Conservation (phyloP, 2,888 invertebrate species). For the Pilophorus perplexus region DNA sequence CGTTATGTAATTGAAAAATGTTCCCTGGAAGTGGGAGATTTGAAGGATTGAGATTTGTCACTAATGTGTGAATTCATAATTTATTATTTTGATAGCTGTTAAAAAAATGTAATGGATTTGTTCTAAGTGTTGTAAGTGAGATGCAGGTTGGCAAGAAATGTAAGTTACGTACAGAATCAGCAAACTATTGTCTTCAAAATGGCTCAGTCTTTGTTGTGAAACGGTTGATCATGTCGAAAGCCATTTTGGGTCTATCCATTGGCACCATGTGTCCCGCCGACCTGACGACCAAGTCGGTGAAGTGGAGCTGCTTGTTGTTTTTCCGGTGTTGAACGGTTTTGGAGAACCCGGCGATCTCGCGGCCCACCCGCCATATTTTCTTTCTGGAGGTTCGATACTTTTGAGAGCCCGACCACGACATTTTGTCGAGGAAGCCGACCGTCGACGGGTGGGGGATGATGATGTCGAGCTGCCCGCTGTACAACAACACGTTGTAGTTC, state of each 20-base stretch:
- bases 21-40: too few species aligned
- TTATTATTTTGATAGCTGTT: too few species aligned
- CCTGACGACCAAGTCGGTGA: slow-evolving; percentile 71
- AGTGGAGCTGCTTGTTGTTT: slow-evolving; percentile 52
- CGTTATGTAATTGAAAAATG: too few species aligned
- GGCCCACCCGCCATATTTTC: slow-evolving; percentile 63
- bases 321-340: slow-evolving; percentile 62
- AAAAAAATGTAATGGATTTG: too few species aligned
- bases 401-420: slow-evolving; percentile 66
- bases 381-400: slow-evolving; percentile 66
- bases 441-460: slow-evolving; percentile 87
- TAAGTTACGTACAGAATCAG: too few species aligned
- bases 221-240: slow-evolving; percentile 67
- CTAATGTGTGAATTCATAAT: too few species aligned
- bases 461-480: slow-evolving; percentile 90
- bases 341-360: slow-evolving; percentile 71
- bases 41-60: too few species aligned
- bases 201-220: slow-evolving; percentile 54
- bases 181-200: neutral
- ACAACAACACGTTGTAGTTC: slow-evolving; percentile 68
- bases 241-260: slow-evolving; percentile 74
- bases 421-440: slow-evolving; percentile 68
- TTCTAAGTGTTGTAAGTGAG: too few species aligned
- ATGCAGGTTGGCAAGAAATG: too few species aligned
- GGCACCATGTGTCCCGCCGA: slow-evolving; percentile 83